Conservation (phyloP, 92 coral and sea anemone genomes). For the Epizoanthus fatuus region DNA sequence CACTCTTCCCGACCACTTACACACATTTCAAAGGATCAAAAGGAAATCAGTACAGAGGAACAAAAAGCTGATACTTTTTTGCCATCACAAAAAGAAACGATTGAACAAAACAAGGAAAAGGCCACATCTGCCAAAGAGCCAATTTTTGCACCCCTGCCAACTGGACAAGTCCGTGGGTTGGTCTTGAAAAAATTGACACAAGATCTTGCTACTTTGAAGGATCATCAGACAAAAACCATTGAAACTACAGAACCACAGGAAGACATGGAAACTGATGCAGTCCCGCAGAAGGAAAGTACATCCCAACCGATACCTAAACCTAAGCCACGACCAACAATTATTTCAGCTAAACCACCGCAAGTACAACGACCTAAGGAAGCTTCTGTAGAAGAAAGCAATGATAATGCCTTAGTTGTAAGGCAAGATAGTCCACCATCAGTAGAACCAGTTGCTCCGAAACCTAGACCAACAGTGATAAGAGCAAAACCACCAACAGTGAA, state of each 20-base stretch:
- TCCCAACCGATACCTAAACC: constrained; percentile 41
- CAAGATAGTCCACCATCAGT: constrained; percentile 22
- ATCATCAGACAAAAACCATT: constrained; percentile 26
- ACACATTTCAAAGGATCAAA: neutral
- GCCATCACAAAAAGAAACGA: constrained; percentile 21
- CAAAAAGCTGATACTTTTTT: neutral
- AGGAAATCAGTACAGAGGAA: neutral
- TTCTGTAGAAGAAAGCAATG: constrained; percentile 3
- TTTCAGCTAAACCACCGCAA: constrained; percentile 59
- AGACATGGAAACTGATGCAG: constrained; percentile 21
- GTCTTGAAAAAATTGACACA: constrained; percentile 37
- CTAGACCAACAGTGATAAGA: constrained; percentile 54
- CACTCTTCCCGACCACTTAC: constrained; percentile 1
- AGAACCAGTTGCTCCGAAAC: constrained; percentile 49
- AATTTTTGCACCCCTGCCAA: constrained; percentile 31
- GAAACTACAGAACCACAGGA: constrained; percentile 2
- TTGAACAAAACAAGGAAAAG: constrained; percentile 18
- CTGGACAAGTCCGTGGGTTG: constrained; percentile 39
- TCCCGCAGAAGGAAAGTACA: constrained; percentile 6
- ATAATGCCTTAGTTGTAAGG: constrained; percentile 1
- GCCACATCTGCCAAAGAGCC: constrained; percentile 1
- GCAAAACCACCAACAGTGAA: constrained; percentile 38
- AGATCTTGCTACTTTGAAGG: constrained; percentile 29
- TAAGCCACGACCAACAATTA: constrained; percentile 61
- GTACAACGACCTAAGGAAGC: constrained; percentile 14